Evolutionary conservation across 2,888 invertebrate species (phyloP).

Genomic region (Tachina lurida): DNA sequence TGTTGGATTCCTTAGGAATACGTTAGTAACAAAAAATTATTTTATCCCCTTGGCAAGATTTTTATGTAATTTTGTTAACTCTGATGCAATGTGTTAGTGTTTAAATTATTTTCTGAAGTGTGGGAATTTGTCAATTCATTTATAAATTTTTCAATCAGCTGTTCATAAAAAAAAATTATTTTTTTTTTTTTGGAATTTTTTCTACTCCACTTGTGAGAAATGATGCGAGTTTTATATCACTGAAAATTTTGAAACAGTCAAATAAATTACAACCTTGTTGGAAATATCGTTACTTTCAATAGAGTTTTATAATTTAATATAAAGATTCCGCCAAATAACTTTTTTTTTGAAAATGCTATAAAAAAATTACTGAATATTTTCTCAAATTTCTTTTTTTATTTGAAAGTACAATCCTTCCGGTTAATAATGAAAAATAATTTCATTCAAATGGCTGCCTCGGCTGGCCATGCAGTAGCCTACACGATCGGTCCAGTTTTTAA

Average conservation of each 20-base stretch:
- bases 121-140: conserved; percentile 41
- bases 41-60: conserved; percentile 8
- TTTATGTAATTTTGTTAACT: conserved; percentile 7
- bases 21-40: neutral
- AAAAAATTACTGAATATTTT: too few relatives aligned
- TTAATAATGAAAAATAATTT: too few relatives aligned
- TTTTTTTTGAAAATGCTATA: too few relatives aligned
- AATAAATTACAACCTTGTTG: neutral
- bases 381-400: too few relatives aligned
- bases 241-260: neutral
- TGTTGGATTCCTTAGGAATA: neutral
- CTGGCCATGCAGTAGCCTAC: too few relatives aligned
- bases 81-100: neutral
- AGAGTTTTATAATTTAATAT: neutral
- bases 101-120: conserved; percentile 20
- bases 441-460: too few relatives aligned
- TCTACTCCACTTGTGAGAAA: neutral
- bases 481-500: too few relatives aligned
- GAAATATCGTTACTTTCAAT: neutral
- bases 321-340: too few relatives aligned
- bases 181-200: neutral
- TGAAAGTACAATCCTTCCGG: too few relatives aligned
- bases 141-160: conserved; percentile 9
- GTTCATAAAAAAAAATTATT: neutral
- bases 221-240: neutral